A percentile compares a stretch with the other conserved stretches of the same genome.
Evolutionary conservation across 2,113 vertebrate species (phyloP).

Genomic region (Corythornis vintsioides): DNA sequence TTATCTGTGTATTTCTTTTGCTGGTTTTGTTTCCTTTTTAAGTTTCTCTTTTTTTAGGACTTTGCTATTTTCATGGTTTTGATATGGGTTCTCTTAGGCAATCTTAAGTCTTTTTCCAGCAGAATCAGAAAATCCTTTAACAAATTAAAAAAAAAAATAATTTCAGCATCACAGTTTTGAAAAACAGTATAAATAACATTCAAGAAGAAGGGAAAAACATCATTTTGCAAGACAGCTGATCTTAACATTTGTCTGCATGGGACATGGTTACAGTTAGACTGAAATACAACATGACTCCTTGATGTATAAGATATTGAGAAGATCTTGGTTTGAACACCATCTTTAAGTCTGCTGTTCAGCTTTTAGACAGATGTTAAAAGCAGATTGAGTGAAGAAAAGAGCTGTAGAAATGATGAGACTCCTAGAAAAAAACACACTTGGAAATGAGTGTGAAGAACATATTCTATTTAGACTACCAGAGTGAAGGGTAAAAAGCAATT

Average conservation of each 20-base stretch:
- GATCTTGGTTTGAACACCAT: not conserved
- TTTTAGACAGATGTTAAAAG: conserved; percentile 2
- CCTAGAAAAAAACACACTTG: not conserved
- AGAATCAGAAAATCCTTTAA: not conserved
- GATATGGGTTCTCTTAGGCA: not conserved
- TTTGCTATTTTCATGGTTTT: not conserved
- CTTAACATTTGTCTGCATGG: not conserved
- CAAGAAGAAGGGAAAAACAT: not conserved
- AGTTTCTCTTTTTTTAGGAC: not conserved
- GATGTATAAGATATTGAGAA: not conserved
- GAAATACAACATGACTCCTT: not conserved
- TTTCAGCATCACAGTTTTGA: not conserved
- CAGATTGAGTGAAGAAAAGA: not conserved
- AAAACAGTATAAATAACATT: not conserved
- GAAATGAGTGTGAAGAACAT: not conserved
- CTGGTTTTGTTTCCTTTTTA: not conserved
- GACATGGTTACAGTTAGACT: not conserved
- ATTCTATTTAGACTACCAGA: not conserved
- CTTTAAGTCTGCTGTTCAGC: not conserved
- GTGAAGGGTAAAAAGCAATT: conserved; percentile 31
- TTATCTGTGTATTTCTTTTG: not conserved
- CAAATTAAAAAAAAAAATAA: not conserved
- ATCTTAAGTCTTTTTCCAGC: not conserved
- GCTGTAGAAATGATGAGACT: conserved; percentile 12
- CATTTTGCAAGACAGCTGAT: not conserved